These are phyloP conservation scores for Tachycineta bicolor DNA, from an alignment of 2,113 vertebrate species.

Conservation along the genomic window DNA sequence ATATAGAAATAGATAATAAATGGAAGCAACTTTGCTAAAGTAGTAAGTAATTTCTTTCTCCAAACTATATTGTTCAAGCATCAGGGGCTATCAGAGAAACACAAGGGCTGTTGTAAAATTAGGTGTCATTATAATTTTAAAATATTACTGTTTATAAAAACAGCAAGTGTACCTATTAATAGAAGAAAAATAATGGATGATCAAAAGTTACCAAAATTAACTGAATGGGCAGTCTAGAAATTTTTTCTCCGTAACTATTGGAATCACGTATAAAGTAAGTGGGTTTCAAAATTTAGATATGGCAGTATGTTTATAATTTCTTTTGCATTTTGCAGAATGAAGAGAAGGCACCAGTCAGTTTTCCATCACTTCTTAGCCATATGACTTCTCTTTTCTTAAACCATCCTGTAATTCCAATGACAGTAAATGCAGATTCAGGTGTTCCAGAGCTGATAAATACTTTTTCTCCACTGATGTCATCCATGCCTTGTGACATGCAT, in stretches of 20 bases:
- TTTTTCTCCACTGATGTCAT: slow-evolving; percentile 78
- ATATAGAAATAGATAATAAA: not conserved
- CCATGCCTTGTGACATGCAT: slow-evolving; percentile 90
- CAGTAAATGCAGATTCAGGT: slow-evolving; percentile 23
- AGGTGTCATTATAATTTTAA: not conserved
- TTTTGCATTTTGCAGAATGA: slow-evolving; percentile 70
- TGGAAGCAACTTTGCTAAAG: not conserved
- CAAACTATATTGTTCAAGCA: not conserved
- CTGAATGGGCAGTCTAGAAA: not conserved
- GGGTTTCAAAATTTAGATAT: not conserved
- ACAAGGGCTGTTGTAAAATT: not conserved
- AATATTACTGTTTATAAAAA: not conserved
- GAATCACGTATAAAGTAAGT: not conserved
- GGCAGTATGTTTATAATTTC: not conserved
- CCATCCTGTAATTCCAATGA: slow-evolving; percentile 86
- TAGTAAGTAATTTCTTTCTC: not conserved
- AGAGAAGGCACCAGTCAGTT: slow-evolving; percentile 77
- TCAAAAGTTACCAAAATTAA: not conserved
- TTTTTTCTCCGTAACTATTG: not conserved
- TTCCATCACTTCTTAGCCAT: slow-evolving; percentile 88
- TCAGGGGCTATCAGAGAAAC: not conserved
- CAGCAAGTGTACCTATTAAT: not conserved
- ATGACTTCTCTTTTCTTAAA: slow-evolving; percentile 81
- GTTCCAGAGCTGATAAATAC: slow-evolving; percentile 63
- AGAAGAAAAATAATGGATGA: not conserved